Conservation (phyloP, 2,888 invertebrate genomes). For the Scaptomyza tumidula region DNA sequence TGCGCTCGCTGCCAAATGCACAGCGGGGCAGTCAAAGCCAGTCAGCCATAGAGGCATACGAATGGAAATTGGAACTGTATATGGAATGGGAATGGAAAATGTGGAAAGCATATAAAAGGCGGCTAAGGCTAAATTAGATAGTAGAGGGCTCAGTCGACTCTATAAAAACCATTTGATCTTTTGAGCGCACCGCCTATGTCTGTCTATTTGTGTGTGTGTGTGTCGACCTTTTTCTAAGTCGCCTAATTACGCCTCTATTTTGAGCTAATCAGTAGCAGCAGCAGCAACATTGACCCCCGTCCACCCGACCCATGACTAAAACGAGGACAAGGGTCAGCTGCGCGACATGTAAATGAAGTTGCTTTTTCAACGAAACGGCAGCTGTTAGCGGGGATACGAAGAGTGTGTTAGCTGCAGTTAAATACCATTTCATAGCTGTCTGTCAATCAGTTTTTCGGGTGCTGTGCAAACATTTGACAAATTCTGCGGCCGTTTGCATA, state of each 20-base stretch:
- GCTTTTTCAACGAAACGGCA: constrained; percentile 20
- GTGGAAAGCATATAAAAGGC: constrained; percentile 52
- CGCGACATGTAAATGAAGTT: constrained; percentile 58
- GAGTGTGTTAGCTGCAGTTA: constrained; percentile 2
- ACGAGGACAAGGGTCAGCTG: constrained; percentile 57
- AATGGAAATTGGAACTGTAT: background rate
- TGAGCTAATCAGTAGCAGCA: constrained; percentile 75
- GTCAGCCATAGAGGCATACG: constrained; percentile 19
- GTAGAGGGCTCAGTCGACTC: constrained; percentile 47
- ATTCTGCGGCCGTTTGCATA: constrained; percentile 52
- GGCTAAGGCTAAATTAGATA: constrained; percentile 70
- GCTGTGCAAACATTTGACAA: constrained; percentile 73
- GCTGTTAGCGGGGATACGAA: constrained; percentile 15
- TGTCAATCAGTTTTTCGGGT: constrained; percentile 59
- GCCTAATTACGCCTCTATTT: constrained; percentile 75
- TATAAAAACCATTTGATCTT: constrained; percentile 73
- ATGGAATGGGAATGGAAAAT: background rate
- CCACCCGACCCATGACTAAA: constrained; percentile 3
- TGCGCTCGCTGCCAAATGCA: constrained; percentile 50
- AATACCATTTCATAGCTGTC: constrained; percentile 18
- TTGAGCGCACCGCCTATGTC: constrained; percentile 45
- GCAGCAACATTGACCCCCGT: constrained; percentile 58
- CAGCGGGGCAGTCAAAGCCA: constrained; percentile 55
- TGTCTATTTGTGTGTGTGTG: constrained; percentile 1
- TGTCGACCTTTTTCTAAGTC: constrained; percentile 53